Percentiles rank a stretch among this genome's conserved stretches.
These are phyloP conservation scores for Orthonevra nobilis DNA, from an alignment of 2,888 invertebrate genomes.

Conservation along the genomic window DNA sequence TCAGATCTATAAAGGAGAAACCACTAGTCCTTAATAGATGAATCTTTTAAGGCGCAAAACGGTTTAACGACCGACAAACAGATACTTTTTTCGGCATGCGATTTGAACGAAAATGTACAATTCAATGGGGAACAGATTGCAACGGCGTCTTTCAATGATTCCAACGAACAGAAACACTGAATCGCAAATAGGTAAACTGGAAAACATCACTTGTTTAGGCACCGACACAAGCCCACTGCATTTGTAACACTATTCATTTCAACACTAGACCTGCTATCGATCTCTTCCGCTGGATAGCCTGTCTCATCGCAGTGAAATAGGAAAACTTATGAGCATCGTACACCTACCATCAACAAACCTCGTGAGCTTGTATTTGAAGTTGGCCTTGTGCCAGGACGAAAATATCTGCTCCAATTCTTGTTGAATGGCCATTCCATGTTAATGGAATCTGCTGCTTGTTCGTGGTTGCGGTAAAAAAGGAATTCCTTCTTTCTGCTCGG, in stretches of 20 bases:
- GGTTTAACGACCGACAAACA: no score
- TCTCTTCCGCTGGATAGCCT: not conserved
- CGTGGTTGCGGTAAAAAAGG: constrained; percentile 2
- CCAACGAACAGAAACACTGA: no score
- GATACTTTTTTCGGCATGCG: no score
- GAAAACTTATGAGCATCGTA: not conserved
- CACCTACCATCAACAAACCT: not conserved
- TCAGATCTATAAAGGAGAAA: no score
- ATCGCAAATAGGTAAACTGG: not conserved
- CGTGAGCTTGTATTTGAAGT: not conserved
- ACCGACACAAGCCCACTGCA: not conserved
- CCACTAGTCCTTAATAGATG: no score
- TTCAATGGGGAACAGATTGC: no score
- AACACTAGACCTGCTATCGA: constrained; percentile 2
- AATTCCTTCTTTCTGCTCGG: constrained; percentile 4
- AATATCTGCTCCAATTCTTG: constrained; percentile 33
- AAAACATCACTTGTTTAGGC: not conserved
- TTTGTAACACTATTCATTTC: constrained; percentile 8
- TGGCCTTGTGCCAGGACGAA: constrained; percentile 31
- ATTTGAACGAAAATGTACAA: no score
- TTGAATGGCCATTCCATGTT: constrained; percentile 30
- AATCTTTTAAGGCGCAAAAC: no score
- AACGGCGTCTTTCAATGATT: no score
- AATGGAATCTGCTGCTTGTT: constrained; percentile 24
- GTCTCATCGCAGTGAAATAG: constrained; percentile 4